A percentile compares a stretch with the other conserved stretches of the same genome.
phyloP scores from a whole-genome alignment of 2,797 vertebrate genomes.

The Psittacula derbiana region DNA sequence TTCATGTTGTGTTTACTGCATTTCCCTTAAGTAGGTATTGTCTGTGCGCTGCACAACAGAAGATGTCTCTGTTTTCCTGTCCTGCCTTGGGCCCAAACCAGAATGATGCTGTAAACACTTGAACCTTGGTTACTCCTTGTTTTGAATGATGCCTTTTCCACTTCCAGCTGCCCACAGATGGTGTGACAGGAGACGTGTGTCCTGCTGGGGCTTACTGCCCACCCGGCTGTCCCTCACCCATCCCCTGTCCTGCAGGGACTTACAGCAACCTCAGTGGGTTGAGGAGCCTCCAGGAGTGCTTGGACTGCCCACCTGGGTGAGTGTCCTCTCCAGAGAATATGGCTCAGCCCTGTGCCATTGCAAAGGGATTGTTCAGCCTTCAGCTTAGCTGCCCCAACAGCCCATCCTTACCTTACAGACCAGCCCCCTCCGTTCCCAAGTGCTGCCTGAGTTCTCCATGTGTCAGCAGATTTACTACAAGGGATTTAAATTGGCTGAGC shows the following conservation, averaged over 20 bases:
- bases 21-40: neutral
- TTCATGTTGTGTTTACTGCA: neutral
- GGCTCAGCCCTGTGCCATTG: neutral
- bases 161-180: constrained; percentile 80
- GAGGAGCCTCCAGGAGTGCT: constrained; percentile 75
- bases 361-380: neutral
- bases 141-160: neutral
- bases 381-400: neutral
- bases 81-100: neutral
- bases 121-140: neutral
- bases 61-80: fast-evolving
- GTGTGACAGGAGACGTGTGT: constrained; percentile 82
- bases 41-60: neutral
- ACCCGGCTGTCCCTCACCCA: constrained; percentile 75
- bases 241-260: constrained; percentile 83
- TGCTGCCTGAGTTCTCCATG: fast-evolving
- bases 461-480: neutral
- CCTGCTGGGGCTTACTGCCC: constrained; percentile 79
- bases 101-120: neutral
- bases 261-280: constrained; percentile 84
- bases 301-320: constrained; percentile 86
- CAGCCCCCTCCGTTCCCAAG: neutral
- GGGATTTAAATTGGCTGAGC: neutral
- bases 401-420: neutral
- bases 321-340: neutral